phyloP scores from a whole-genome alignment of 2,113 vertebrate genomes.

The Zingel zingel region DNA sequence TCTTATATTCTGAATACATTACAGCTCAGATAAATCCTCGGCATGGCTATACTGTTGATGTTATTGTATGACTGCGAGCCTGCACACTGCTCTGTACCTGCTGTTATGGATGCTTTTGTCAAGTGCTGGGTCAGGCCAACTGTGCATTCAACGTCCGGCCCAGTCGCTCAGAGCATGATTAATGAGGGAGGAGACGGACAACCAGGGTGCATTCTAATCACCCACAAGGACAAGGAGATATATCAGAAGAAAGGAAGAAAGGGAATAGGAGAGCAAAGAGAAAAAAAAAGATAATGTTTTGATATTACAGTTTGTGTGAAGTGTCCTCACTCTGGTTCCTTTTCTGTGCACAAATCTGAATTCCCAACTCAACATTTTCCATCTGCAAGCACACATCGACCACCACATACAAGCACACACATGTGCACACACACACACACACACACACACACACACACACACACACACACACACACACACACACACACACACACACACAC shows the following conservation, averaged over 20 bases:
- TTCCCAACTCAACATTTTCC: slow-evolving; percentile 1
- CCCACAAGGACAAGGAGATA: slow-evolving; percentile 66
- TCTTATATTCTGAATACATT: slow-evolving; percentile 36
- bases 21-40: slow-evolving; percentile 20
- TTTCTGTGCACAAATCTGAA: slow-evolving; percentile 13
- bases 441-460: neutral
- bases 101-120: slow-evolving; percentile 57
- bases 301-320: slow-evolving; percentile 23
- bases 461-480: slow-evolving; percentile 4
- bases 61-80: slow-evolving; percentile 26
- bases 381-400: slow-evolving; percentile 11
- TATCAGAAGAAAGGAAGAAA: slow-evolving; percentile 17
- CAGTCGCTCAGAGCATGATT: slow-evolving; percentile 70
- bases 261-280: slow-evolving; percentile 10
- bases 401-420: neutral
- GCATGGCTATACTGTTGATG: slow-evolving; percentile 10
- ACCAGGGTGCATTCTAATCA: slow-evolving; percentile 73
- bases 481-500: slow-evolving; percentile 20
- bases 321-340: slow-evolving; percentile 5
- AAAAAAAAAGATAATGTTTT: slow-evolving; percentile 1
- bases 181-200: slow-evolving; percentile 73
- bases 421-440: too few relatives aligned
- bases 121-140: slow-evolving; percentile 62
- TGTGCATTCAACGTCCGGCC: slow-evolving; percentile 61
- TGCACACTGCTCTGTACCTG: slow-evolving; percentile 20